Conservation (phyloP, 37 sponge, comb jelly and placozoan genomes). For the Halichondria panicea region DNA sequence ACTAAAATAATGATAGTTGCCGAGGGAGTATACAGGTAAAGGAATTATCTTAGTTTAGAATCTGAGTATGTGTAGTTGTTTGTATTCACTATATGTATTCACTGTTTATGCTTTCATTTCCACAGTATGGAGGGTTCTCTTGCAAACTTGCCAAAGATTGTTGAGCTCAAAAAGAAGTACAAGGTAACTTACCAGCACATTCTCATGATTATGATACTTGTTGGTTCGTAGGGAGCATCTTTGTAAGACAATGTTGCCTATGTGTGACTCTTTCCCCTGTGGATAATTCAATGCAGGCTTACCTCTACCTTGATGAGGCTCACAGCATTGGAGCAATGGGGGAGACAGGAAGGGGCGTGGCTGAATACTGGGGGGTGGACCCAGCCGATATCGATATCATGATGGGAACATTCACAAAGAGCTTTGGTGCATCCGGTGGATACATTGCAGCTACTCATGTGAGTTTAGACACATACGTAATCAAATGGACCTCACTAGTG, state of each 20-base stretch:
- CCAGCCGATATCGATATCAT: slow-evolving; percentile 91
- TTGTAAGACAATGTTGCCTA: neutral
- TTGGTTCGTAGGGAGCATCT: neutral
- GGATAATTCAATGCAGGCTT: slow-evolving; percentile 63
- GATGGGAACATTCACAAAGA: slow-evolving; percentile 99
- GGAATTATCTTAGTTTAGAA: neutral
- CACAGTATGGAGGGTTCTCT: slow-evolving; percentile 96
- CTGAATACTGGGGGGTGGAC: slow-evolving; percentile 89
- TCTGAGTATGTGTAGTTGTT: too few relatives aligned
- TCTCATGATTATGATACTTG: neutral
- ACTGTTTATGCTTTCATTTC: neutral
- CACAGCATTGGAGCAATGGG: slow-evolving; percentile 99
- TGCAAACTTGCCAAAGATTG: slow-evolving; percentile 74
- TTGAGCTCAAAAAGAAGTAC: slow-evolving; percentile 96
- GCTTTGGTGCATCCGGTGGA: slow-evolving; percentile 95
- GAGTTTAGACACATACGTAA: slow-evolving; percentile 6
- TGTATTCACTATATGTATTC: neutral
- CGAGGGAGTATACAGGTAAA: slow-evolving; percentile 96
- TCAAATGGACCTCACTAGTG: neutral
- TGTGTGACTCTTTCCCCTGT: neutral
- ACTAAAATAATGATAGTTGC: slow-evolving; percentile 96
- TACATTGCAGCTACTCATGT: slow-evolving; percentile 94
- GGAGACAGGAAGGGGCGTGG: slow-evolving; percentile 87
- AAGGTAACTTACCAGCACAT: slow-evolving; percentile 78
- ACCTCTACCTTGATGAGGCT: slow-evolving; percentile 96